Evolutionary conservation across 2,797 vertebrate genomes (phyloP).

Genomic region (Enteromius thamalakanensis): DNA sequence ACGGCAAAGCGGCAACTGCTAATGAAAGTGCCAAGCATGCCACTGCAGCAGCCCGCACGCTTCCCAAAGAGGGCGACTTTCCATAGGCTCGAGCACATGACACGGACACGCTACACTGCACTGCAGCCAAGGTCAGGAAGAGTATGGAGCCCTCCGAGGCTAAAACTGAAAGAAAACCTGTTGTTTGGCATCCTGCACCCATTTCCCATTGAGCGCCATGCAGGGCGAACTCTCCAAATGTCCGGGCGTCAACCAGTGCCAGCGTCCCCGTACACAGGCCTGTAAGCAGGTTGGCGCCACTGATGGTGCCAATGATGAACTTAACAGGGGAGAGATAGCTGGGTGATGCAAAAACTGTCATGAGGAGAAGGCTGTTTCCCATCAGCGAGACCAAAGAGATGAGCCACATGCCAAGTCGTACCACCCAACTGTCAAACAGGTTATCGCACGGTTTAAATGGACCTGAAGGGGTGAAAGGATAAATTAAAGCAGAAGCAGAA

Average conservation of each 20-base stretch:
- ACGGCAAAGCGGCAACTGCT: conserved; percentile 81
- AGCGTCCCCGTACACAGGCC: conserved; percentile 88
- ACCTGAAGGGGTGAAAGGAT: conserved; percentile 72
- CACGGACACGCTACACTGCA: conserved; percentile 88
- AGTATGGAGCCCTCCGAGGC: conserved; percentile 89
- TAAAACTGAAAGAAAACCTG: conserved; percentile 89
- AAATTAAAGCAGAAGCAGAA: neutral
- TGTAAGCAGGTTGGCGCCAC: conserved; percentile 86
- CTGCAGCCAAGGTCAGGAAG: conserved; percentile 86
- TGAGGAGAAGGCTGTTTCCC: conserved; percentile 86
- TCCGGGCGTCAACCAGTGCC: conserved; percentile 85
- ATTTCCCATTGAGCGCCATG: conserved; percentile 90
- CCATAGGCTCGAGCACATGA: conserved; percentile 82
- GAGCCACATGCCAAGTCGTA: conserved; percentile 90
- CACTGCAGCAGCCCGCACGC: conserved; percentile 80
- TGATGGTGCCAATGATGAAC: conserved; percentile 89
- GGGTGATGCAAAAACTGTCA: conserved; percentile 84
- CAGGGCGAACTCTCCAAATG: conserved; percentile 85
- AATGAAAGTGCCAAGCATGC: conserved; percentile 84
- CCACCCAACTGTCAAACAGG: conserved; percentile 92
- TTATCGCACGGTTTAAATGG: conserved; percentile 94
- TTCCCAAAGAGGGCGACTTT: conserved; percentile 80
- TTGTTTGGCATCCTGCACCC: conserved; percentile 84
- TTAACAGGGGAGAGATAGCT: conserved; percentile 87
- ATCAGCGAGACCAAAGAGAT: conserved; percentile 85